These are phyloP conservation scores for Penaeus indicus DNA, from an alignment of 1,140 invertebrate species.

Conservation along the genomic window DNA sequence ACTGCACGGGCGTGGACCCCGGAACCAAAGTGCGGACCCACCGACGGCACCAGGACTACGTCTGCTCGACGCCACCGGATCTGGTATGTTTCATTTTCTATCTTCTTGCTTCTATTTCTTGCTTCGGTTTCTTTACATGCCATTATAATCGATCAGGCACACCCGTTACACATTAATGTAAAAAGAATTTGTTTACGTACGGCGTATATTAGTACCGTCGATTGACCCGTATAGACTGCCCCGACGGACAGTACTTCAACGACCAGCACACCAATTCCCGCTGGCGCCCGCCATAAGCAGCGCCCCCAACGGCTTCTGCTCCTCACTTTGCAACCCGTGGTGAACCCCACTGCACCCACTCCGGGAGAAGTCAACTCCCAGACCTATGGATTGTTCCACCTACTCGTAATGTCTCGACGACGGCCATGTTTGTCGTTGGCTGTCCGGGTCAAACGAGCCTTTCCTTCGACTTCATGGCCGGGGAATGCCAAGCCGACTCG, in stretches of 20 bases:
- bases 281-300: background rate
- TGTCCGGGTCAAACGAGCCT: background rate
- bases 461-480: background rate
- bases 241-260: background rate
- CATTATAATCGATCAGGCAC: no score
- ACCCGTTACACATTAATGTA: no score
- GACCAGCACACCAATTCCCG: no score
- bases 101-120: no score
- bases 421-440: background rate
- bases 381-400: background rate
- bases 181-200: no score
- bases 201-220: background rate
- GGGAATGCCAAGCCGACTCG: background rate
- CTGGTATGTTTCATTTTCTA: background rate
- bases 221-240: background rate
- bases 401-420: slow-evolving; percentile 21
- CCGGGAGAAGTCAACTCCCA: background rate
- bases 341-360: background rate
- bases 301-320: background rate
- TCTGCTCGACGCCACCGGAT: background rate
- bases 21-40: slow-evolving; percentile 31
- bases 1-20: slow-evolving; percentile 15
- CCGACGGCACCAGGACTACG: slow-evolving; percentile 45
- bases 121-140: no score
- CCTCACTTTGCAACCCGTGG: background rate